A percentile compares a stretch with the other conserved stretches of the same genome.
phyloP scores from a whole-genome alignment of 2,113 vertebrate genomes.

The Trachemys scripta region DNA sequence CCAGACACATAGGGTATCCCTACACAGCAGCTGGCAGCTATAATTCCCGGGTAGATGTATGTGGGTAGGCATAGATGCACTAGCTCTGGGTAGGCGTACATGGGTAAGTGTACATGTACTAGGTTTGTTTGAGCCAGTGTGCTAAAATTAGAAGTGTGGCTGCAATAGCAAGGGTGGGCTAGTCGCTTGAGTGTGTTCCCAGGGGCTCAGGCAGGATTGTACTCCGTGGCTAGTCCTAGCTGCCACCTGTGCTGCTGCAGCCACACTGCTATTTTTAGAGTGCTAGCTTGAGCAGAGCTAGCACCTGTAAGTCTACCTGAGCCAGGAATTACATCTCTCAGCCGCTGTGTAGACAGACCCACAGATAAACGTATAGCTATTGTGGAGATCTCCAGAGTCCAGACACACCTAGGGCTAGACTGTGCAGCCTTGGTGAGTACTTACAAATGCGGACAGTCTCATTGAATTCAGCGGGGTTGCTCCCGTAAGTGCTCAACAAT shows the following conservation, averaged over 20 bases:
- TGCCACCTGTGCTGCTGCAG: neutral
- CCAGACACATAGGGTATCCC: neutral
- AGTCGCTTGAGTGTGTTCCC: too few species aligned
- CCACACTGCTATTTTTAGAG: neutral
- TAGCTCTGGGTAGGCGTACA: neutral
- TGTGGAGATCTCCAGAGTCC: neutral
- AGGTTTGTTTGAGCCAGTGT: neutral
- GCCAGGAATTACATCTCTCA: neutral
- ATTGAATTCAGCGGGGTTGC: neutral
- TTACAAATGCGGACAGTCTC: conserved; percentile 20
- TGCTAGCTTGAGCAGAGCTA: neutral
- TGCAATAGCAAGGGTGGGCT: neutral
- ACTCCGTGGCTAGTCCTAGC: neutral
- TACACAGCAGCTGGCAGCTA: too few species aligned
- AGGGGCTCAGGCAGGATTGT: neutral
- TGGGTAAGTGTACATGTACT: neutral
- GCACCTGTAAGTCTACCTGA: neutral
- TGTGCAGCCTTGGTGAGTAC: neutral
- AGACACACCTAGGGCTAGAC: neutral
- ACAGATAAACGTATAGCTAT: conserved; percentile 5
- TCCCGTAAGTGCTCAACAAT: neutral
- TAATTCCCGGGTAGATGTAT: too few species aligned
- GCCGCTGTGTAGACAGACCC: neutral
- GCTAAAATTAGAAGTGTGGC: neutral
- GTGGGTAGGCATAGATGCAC: neutral